phyloP scores from a whole-genome alignment of 2,888 invertebrate species.

The Peribatodes rhomboidaria region DNA sequence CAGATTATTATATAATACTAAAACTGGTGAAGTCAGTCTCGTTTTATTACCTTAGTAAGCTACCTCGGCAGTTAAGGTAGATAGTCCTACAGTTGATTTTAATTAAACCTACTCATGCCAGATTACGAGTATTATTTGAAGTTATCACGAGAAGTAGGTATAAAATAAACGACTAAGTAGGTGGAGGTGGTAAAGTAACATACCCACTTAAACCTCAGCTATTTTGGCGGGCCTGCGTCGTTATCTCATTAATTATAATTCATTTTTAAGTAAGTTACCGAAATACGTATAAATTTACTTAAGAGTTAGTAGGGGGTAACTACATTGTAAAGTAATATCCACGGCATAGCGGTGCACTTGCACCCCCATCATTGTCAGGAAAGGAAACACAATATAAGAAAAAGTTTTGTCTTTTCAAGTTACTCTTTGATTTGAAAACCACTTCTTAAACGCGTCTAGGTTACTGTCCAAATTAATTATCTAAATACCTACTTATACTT shows the following conservation, averaged over 20 bases:
- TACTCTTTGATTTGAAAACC: no score
- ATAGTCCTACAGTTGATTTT: constrained; percentile 3
- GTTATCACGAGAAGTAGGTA: constrained; percentile 6
- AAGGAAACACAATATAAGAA: no score
- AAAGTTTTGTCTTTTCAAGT: no score
- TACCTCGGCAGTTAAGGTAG: neutral
- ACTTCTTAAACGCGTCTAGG: no score
- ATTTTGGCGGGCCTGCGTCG: neutral
- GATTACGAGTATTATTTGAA: constrained; percentile 7
- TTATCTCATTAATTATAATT: neutral
- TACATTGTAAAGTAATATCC: no score
- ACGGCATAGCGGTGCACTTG: no score
- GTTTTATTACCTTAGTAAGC: constrained; percentile 5
- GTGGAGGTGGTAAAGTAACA: neutral
- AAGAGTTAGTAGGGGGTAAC: no score
- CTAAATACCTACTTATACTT: no score
- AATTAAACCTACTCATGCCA: constrained; percentile 11
- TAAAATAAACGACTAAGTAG: constrained; percentile 3
- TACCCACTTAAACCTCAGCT: neutral
- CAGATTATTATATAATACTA: neutral
- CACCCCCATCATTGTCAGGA: no score
- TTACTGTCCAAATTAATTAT: no score
- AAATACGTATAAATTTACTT: no score
- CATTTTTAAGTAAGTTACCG: neutral
- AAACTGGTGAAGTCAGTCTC: neutral